These are phyloP conservation scores for Panagrolaimus sp. DNA, from an alignment of 1,140 invertebrate species.

Conservation along the genomic window DNA sequence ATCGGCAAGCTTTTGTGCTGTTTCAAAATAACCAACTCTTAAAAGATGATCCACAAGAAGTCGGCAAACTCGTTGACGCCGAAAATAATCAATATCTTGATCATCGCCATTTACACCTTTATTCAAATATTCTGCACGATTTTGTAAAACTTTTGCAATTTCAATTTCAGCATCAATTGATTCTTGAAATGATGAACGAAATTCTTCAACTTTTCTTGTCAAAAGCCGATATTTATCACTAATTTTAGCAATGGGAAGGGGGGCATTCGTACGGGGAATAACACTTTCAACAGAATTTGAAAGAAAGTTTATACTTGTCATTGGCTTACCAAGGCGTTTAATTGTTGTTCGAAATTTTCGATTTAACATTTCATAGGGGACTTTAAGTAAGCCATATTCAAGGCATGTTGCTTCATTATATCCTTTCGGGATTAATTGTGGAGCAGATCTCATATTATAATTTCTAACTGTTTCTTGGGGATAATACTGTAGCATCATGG, in stretches of 20 bases:
- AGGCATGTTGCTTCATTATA: constrained; percentile 1
- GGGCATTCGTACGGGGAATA: background rate
- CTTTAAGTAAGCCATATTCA: constrained; percentile 88
- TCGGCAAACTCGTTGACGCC: constrained; percentile 77
- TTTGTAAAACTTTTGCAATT: constrained; percentile 75
- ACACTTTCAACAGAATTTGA: constrained; percentile 62
- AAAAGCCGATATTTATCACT: no score
- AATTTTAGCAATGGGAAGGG: background rate
- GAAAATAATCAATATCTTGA: constrained; percentile 39
- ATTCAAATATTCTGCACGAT: constrained; percentile 80
- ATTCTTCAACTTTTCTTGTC: constrained; percentile 2
- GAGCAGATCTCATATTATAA: background rate
- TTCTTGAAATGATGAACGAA: constrained; percentile 69
- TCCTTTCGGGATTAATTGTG: background rate
- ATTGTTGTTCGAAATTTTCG: constrained; percentile 84
- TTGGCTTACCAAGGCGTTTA: background rate
- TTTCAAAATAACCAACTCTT: constrained; percentile 86
- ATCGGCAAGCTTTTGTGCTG: constrained; percentile 74
- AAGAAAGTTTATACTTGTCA: constrained; percentile 58
- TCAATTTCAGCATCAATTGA: constrained; percentile 82
- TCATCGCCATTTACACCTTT: constrained; percentile 1
- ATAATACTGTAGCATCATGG: constrained; percentile 8
- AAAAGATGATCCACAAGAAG: constrained; percentile 88
- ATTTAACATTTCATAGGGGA: constrained; percentile 94
- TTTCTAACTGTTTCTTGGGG: constrained; percentile 2